Evolutionary conservation across 2,888 invertebrate species (phyloP).

Genomic region (Drosophila mayaguana): DNA sequence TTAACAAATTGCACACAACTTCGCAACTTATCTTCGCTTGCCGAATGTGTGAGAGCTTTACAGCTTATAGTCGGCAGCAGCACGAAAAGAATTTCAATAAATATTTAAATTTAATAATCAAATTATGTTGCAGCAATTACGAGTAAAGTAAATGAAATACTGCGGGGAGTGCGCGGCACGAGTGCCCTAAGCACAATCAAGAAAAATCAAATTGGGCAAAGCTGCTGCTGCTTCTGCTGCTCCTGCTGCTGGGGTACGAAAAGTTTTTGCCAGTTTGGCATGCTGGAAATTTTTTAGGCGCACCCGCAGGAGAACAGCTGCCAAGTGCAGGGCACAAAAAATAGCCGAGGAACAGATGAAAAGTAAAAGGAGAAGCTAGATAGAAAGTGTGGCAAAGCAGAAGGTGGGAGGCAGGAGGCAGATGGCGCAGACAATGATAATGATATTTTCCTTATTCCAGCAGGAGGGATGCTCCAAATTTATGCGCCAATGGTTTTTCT

Average conservation of each 20-base stretch:
- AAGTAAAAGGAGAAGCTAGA: slow-evolving; percentile 11
- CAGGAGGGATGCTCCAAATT: slow-evolving; percentile 56
- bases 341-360: slow-evolving; percentile 11
- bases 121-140: slow-evolving; percentile 76
- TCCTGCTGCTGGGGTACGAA: slow-evolving; percentile 19
- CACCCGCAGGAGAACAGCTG: slow-evolving; percentile 62
- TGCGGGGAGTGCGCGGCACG: background rate
- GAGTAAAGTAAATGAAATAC: background rate
- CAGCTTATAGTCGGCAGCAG: slow-evolving; percentile 7
- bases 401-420: slow-evolving; percentile 30
- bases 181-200: slow-evolving; percentile 28
- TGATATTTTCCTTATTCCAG: slow-evolving; percentile 62
- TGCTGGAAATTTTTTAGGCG: slow-evolving; percentile 44
- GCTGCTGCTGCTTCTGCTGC: background rate
- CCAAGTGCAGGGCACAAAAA: slow-evolving; percentile 47
- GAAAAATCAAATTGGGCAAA: background rate
- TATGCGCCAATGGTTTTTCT: slow-evolving; percentile 50
- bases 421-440: slow-evolving; percentile 61
- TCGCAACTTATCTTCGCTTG: background rate
- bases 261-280: slow-evolving; percentile 58
- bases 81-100: slow-evolving; percentile 63
- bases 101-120: slow-evolving; percentile 82
- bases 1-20: slow-evolving; percentile 46
- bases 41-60: background rate
- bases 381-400: slow-evolving; percentile 7